Conservation (phyloP, 23 tunicate genomes). For the Clavelina lepadiformis region DNA sequence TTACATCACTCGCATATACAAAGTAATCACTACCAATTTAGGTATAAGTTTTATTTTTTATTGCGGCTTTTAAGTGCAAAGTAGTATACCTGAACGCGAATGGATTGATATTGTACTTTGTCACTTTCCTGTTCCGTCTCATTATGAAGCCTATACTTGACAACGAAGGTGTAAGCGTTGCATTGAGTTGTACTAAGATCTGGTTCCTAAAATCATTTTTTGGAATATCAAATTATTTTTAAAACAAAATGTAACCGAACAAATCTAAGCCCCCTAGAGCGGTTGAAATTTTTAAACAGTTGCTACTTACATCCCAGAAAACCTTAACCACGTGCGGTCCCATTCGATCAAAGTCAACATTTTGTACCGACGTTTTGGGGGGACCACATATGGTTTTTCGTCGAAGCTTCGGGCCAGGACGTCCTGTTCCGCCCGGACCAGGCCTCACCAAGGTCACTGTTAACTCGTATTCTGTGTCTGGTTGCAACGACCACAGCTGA, state of each 20-base stretch:
- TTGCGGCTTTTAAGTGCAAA: too few relatives aligned
- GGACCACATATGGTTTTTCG: constrained; percentile 67
- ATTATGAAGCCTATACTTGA: constrained; percentile 40
- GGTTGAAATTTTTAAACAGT: not conserved
- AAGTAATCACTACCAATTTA: too few relatives aligned
- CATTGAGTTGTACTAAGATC: constrained; percentile 68
- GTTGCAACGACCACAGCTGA: constrained; percentile 86
- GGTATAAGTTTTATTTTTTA: too few relatives aligned
- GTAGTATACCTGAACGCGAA: too few relatives aligned
- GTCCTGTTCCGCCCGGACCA: constrained; percentile 77
- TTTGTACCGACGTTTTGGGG: constrained; percentile 39
- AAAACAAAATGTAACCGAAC: not conserved
- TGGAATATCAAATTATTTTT: not conserved
- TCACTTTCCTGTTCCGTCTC: not conserved
- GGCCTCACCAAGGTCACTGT: constrained; percentile 76
- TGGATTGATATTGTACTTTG: not conserved
- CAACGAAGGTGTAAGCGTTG: constrained; percentile 34
- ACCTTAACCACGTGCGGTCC: constrained; percentile 32
- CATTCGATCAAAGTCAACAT: constrained; percentile 28
- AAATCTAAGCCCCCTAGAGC: not conserved
- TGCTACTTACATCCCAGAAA: constrained; percentile 55
- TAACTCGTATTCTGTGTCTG: constrained; percentile 84
- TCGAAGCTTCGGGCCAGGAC: constrained; percentile 55
- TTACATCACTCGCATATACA: too few relatives aligned
- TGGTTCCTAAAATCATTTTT: constrained; percentile 35